Conservation (phyloP, 2,797 vertebrate species). For the Salmo trutta region DNA sequence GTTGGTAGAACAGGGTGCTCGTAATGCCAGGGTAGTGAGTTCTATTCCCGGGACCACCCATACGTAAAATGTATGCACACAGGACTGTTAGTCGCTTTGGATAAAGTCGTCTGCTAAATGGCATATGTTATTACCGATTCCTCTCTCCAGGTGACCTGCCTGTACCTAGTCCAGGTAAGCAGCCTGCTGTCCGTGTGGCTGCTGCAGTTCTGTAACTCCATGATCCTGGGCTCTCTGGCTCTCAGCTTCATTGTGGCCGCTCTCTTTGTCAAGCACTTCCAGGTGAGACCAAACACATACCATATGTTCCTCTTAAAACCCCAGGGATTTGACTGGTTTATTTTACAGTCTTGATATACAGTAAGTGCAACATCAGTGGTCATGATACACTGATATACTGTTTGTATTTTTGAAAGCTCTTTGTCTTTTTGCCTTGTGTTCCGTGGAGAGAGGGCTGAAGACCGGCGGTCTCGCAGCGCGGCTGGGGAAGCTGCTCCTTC, state of each 20-base stretch:
- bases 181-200: constrained; percentile 87
- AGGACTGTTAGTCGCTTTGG: too few relatives aligned
- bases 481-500: constrained; percentile 83
- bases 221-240: constrained; percentile 92
- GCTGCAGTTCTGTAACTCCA: constrained; percentile 96
- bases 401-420: neutral
- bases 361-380: too few relatives aligned
- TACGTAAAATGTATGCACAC: too few relatives aligned
- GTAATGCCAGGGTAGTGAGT: too few relatives aligned
- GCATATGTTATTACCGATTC: neutral
- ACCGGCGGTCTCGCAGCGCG: constrained; percentile 78
- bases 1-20: too few relatives aligned
- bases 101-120: too few relatives aligned
- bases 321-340: too few relatives aligned
- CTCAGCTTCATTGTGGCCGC: constrained; percentile 91
- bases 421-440: neutral
- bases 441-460: constrained; percentile 83
- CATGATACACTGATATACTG: neutral
- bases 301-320: too few relatives aligned
- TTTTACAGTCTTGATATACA: too few relatives aligned
- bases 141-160: constrained; percentile 76
- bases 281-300: constrained; percentile 74
- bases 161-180: constrained; percentile 85
- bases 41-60: too few relatives aligned
- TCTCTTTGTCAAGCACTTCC: constrained; percentile 83